Conservation (phyloP, 2,888 invertebrate species). For the Trichopria drosophilae region DNA sequence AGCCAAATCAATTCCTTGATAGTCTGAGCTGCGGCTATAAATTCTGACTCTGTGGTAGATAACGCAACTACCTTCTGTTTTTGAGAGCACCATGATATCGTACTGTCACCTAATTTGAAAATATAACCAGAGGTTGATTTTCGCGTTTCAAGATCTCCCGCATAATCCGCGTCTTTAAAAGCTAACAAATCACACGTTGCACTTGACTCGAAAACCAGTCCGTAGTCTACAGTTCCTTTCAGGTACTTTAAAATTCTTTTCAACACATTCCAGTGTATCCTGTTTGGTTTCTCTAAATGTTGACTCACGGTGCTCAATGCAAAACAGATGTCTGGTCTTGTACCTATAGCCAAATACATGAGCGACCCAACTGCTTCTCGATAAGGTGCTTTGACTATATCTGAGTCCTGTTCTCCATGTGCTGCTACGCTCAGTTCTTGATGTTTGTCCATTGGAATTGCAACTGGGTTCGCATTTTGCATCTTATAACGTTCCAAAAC, state of each 20-base stretch:
- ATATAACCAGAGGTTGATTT: too few relatives aligned
- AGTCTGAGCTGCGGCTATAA: slow-evolving; percentile 4
- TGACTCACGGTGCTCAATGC: slow-evolving; percentile 26
- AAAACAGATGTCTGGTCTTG: slow-evolving; percentile 34
- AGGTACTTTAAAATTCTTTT: slow-evolving; percentile 31
- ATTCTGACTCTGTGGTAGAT: too few relatives aligned
- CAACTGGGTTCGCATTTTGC: too few relatives aligned
- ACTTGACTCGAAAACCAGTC: slow-evolving; percentile 13
- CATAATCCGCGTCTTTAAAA: too few relatives aligned
- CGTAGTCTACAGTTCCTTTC: too few relatives aligned
- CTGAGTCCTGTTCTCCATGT: too few relatives aligned
- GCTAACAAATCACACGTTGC: slow-evolving; percentile 3
- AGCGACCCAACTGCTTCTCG: slow-evolving; percentile 31
- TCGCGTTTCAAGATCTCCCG: too few relatives aligned
- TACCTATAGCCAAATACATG: slow-evolving; percentile 28
- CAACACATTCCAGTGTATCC: slow-evolving; percentile 31
- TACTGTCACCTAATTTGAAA: too few relatives aligned
- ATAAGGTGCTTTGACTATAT: too few relatives aligned
- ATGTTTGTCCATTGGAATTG: too few relatives aligned
- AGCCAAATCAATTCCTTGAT: slow-evolving; percentile 8
- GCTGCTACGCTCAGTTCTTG: too few relatives aligned
- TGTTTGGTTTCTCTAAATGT: slow-evolving; percentile 24
- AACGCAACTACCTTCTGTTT: slow-evolving; percentile 7
- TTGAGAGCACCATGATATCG: slow-evolving; percentile 6
- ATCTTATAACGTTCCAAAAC: slow-evolving; percentile 26